Conservation (phyloP, 2,888 invertebrate species). For the Meandrusa payeni region DNA sequence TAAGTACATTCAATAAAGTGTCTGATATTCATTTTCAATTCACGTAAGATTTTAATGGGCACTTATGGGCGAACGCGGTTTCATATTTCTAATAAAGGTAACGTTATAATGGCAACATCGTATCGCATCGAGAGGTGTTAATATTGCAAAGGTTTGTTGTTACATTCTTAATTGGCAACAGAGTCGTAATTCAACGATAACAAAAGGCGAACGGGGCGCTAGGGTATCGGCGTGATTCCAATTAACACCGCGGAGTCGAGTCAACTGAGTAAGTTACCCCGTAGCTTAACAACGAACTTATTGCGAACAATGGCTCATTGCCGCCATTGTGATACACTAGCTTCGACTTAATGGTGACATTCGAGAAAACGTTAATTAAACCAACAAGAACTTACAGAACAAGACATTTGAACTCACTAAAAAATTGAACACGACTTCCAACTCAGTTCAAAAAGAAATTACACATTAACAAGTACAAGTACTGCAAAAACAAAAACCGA, state of each 20-base stretch:
- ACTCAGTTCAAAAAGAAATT: no score
- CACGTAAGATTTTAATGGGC: slow-evolving; percentile 15
- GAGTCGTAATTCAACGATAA: slow-evolving; percentile 60
- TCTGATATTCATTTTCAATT: slow-evolving; percentile 10
- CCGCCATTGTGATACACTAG: slow-evolving; percentile 39
- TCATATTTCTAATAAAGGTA: slow-evolving; percentile 23
- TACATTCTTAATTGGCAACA: slow-evolving; percentile 59
- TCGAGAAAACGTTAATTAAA: slow-evolving; percentile 74
- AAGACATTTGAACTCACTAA: slow-evolving; percentile 58
- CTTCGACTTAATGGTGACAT: slow-evolving; percentile 69
- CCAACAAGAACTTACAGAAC: slow-evolving; percentile 56
- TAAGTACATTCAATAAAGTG: slow-evolving; percentile 5
- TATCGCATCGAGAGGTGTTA: slow-evolving; percentile 17
- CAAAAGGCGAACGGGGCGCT: slow-evolving; percentile 57
- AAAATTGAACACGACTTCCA: no score
- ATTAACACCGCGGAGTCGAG: slow-evolving; percentile 67
- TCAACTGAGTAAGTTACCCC: slow-evolving; percentile 40
- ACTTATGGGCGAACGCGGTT: slow-evolving; percentile 16
- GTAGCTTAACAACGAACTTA: slow-evolving; percentile 39
- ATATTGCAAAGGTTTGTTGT: slow-evolving; percentile 32
- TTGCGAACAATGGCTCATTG: slow-evolving; percentile 57
- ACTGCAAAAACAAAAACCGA: no score
- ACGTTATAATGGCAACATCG: slow-evolving; percentile 14
- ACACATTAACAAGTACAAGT: no score
- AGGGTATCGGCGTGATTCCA: slow-evolving; percentile 61